Conservation (phyloP, 2,888 invertebrate genomes). For the Drosophila ustulata region DNA sequence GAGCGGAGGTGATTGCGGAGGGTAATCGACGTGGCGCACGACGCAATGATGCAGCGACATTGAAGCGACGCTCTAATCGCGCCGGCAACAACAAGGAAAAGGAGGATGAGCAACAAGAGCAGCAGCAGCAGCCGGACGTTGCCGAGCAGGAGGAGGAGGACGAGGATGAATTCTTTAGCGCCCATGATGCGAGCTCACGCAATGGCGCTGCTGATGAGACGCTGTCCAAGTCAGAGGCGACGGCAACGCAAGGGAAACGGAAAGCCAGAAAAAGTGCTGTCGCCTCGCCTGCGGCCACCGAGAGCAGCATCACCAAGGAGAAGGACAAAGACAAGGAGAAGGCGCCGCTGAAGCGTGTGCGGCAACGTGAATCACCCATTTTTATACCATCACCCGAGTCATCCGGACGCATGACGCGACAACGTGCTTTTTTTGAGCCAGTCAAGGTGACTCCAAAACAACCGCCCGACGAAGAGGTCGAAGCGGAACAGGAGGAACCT, state of each 20-base stretch:
- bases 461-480: neutral
- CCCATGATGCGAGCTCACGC: slow-evolving; percentile 70
- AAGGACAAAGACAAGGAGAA: slow-evolving; percentile 47
- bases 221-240: slow-evolving; percentile 45
- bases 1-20: slow-evolving; percentile 85
- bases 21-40: slow-evolving; percentile 83
- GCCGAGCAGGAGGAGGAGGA: slow-evolving; percentile 64
- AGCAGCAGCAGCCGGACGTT: slow-evolving; percentile 24
- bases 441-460: slow-evolving; percentile 80
- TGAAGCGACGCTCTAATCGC: slow-evolving; percentile 83
- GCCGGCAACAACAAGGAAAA: slow-evolving; percentile 69
- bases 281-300: slow-evolving; percentile 31
- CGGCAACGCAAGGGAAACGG: slow-evolving; percentile 59
- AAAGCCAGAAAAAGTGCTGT: slow-evolving; percentile 39
- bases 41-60: slow-evolving; percentile 60
- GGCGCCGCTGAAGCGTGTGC: slow-evolving; percentile 74
- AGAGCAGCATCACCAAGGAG: slow-evolving; percentile 43
- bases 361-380: slow-evolving; percentile 83
- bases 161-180: slow-evolving; percentile 75
- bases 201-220: slow-evolving; percentile 62
- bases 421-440: slow-evolving; percentile 84
- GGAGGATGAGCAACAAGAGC: slow-evolving; percentile 31
- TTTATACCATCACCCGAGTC: slow-evolving; percentile 84
- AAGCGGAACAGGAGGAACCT: slow-evolving; percentile 10
- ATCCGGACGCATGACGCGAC: slow-evolving; percentile 84